Conservation (phyloP, 2,797 vertebrate species). For the Tauraco hartlaubi region DNA sequence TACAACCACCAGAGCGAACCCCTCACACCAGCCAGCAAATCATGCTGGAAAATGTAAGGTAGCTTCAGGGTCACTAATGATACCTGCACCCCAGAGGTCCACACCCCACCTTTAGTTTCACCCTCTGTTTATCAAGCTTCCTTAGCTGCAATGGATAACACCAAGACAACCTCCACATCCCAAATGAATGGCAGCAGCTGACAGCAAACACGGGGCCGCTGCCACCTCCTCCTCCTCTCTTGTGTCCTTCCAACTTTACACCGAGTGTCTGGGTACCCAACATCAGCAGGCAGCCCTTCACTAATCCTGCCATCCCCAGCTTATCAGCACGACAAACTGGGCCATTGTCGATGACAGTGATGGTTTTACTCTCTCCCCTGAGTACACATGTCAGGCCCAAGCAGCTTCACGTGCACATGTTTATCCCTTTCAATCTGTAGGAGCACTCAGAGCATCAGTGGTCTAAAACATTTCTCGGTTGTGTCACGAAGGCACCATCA, state of each 20-base stretch:
- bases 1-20: neutral
- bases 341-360: neutral
- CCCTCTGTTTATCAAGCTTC: neutral
- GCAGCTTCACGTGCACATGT: fast-evolving
- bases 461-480: neutral
- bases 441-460: neutral
- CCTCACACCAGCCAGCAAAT: neutral
- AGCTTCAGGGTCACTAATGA: neutral
- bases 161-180: neutral
- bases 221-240: neutral
- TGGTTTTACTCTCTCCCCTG: neutral
- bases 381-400: neutral
- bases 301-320: neutral
- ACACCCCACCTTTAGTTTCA: neutral
- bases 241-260: neutral
- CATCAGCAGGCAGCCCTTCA: neutral
- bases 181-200: fast-evolving
- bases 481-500: neutral
- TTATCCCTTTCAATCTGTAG: neutral
- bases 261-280: fast-evolving
- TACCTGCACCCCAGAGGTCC: neutral
- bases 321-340: neutral
- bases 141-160: neutral
- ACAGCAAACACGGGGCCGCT: neutral
- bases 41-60: fast-evolving